A percentile compares a stretch with the other conserved stretches of the same genome.
Conservation (phyloP, 1,140 invertebrate genomes). For the Panulirus ornatus region DNA sequence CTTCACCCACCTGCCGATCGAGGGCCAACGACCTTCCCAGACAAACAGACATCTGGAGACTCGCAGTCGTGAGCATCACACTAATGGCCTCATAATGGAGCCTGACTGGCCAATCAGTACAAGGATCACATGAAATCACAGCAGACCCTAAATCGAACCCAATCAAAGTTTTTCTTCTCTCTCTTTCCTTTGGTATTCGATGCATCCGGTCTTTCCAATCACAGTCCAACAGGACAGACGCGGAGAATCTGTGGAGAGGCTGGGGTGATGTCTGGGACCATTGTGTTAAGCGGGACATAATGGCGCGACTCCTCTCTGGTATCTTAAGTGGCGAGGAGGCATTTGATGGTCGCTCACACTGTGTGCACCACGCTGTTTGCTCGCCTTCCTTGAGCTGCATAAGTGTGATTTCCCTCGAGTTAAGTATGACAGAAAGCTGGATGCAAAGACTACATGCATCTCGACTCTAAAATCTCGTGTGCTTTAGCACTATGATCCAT, state of each 20-base stretch:
- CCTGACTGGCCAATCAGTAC: constrained; percentile 17
- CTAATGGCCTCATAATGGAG: constrained; percentile 16
- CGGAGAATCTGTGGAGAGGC: neutral
- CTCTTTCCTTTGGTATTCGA: neutral
- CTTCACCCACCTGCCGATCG: neutral
- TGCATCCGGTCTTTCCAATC: too few species aligned
- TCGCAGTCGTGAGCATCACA: neutral
- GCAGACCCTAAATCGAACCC: neutral
- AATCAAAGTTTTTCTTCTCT: neutral
- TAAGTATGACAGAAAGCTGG: too few species aligned
- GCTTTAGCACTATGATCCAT: neutral
- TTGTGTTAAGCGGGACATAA: neutral
- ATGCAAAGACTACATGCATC: neutral
- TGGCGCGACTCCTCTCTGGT: neutral
- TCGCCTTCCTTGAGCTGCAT: neutral
- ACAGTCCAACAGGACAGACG: neutral
- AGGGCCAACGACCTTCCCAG: too few species aligned
- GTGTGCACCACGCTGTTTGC: neutral
- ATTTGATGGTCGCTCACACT: neutral
- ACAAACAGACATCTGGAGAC: too few species aligned
- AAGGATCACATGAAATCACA: neutral
- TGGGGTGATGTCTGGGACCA: too few species aligned
- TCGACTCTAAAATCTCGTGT: neutral
- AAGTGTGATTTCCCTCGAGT: too few species aligned
- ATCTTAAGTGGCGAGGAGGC: neutral